Evolutionary conservation across 2,113 vertebrate species (phyloP).

Genomic region (Macaca nemestrina): DNA sequence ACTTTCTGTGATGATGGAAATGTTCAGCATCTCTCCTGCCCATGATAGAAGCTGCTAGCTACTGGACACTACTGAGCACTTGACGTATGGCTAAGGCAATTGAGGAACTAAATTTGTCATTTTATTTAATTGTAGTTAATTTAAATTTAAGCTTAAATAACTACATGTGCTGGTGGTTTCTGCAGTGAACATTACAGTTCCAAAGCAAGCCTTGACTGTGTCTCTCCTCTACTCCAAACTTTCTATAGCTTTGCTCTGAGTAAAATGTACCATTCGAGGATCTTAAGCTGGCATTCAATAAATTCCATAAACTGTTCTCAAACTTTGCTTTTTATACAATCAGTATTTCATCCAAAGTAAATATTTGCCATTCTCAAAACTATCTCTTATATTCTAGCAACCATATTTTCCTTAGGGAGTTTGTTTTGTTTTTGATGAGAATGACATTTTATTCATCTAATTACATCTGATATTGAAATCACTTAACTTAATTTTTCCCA

Average conservation of each 20-base stretch:
- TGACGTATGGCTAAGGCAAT: neutral
- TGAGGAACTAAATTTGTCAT: neutral
- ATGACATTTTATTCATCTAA: constrained; percentile 27
- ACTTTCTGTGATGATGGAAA: neutral
- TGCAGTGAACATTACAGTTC: neutral
- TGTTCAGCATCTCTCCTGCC: neutral
- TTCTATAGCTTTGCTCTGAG: neutral
- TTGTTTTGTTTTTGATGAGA: neutral
- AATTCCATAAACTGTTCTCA: neutral
- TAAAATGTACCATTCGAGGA: neutral
- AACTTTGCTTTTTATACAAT: neutral
- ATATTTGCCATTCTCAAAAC: neutral
- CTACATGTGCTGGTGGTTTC: neutral
- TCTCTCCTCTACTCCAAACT: neutral
- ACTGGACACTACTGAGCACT: neutral
- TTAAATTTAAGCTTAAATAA: neutral
- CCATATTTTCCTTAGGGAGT: neutral
- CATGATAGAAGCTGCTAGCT: neutral
- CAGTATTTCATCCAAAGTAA: neutral
- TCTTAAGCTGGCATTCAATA: neutral
- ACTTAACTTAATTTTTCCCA: neutral
- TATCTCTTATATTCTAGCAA: neutral
- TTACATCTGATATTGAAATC: neutral
- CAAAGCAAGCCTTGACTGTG: neutral
- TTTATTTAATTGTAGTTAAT: constrained; percentile 15